Evolutionary conservation across 1,140 invertebrate genomes (phyloP), one percentile per base, ranked within the genome.

Genomic region (Adoxophyes honmai): DNA sequence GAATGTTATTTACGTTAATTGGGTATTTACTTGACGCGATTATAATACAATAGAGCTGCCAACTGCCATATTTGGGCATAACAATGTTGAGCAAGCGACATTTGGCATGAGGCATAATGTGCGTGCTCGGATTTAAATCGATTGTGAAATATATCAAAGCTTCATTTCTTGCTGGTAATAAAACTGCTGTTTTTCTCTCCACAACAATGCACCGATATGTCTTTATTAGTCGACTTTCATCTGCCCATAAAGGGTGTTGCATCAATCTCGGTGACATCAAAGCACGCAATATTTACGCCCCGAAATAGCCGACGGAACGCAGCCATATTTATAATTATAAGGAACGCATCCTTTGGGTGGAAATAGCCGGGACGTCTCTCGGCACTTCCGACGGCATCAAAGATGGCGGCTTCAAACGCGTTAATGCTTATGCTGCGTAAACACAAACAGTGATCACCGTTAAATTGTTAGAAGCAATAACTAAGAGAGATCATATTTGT

Each of bases 1-100:
- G 42, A 48, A 48, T 48, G 39, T 48, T 48, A 28, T 28, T 28
- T n/a, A 48, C 21, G n/a, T 11, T 48, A 48, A 48, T 48, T 48
- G 42, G 42, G 9, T 48, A 48, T 33, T 48, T 48, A 28, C 42
- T 48, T 48, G 42, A 11, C 42, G 21, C n/a, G 42, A 48, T 48
- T 48, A 48, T n/a, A 48, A 48, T 48, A 48, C 42, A 48, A 48
- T 48, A 44, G 39, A 44, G 39, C 8, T 5, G 42, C 16, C 21
- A 48, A 28, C 14, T 18, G 42, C 42, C 42, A 33, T 21, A 18
- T 48, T 28, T 48, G 42, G 42, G 10, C 21, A 48, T 18, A 48
- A 48, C 16, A 33, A 28, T 48, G 42, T 48, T 48, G 42, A 48
- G 42, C 42, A 48, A 48, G 42, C 42, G 42, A 28, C n/a, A 10